phyloP scores from a whole-genome alignment of 2,888 invertebrate species.

The Cerastoderma edule region DNA sequence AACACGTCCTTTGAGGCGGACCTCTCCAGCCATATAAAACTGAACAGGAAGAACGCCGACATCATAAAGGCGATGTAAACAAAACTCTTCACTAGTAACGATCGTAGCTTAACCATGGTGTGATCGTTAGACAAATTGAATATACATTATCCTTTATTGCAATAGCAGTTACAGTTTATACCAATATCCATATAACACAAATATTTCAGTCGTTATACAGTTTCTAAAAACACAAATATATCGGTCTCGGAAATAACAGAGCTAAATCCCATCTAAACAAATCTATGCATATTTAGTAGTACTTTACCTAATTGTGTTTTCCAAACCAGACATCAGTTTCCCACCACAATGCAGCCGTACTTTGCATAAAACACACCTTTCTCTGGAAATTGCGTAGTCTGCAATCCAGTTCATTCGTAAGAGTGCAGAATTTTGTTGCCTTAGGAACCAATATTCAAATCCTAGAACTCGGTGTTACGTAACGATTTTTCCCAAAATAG shows the following conservation, averaged over 20 bases:
- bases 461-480: not conserved
- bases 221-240: not conserved
- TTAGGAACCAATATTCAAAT: conserved; percentile 7
- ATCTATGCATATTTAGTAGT: not conserved
- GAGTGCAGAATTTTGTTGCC: no score
- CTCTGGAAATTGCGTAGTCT: not conserved
- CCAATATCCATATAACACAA: not conserved
- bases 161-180: not conserved
- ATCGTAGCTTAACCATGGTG: conserved; percentile 1
- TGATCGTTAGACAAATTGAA: not conserved
- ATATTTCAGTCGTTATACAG: no score
- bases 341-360: no score
- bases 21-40: conserved; percentile 39
- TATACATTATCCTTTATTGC: not conserved
- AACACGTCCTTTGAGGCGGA: conserved; percentile 26
- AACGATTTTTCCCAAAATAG: not conserved
- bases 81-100: conserved; percentile 11
- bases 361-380: not conserved
- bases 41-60: conserved; percentile 26
- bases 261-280: not conserved
- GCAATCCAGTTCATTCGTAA: no score
- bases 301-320: not conserved
- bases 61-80: conserved; percentile 35
- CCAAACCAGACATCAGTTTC: not conserved
- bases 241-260: not conserved